Evolutionary conservation across 2,797 vertebrate species (phyloP).

Genomic region (Poecile montanus): DNA sequence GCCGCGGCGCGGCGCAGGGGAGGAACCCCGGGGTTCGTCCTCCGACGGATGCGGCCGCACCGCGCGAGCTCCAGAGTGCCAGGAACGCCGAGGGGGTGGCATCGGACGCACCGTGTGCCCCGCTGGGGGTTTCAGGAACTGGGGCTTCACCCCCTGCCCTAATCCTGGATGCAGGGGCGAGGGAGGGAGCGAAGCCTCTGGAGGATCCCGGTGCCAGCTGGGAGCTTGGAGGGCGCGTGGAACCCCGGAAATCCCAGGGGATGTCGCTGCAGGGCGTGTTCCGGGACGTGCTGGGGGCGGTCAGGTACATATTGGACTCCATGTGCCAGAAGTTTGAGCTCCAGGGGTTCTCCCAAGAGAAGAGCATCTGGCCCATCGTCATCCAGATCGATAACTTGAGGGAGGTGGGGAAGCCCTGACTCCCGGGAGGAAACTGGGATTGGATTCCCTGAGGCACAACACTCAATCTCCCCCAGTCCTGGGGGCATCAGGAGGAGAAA

Average conservation of each 20-base stretch:
- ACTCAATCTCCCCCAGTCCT: rapidly evolving
- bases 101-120: rapidly evolving
- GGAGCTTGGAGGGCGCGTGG: rapidly evolving
- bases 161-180: rapidly evolving
- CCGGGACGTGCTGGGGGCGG: rapidly evolving
- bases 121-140: rapidly evolving
- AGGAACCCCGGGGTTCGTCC: rapidly evolving
- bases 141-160: rapidly evolving
- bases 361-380: not conserved
- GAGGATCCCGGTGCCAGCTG: rapidly evolving
- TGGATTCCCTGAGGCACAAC: too few relatives aligned
- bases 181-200: not conserved
- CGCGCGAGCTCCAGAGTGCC: rapidly evolving
- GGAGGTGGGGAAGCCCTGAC: rapidly evolving
- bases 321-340: not conserved
- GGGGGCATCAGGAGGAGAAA: too few relatives aligned
- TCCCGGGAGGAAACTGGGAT: rapidly evolving
- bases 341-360: rapidly evolving
- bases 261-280: rapidly evolving
- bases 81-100: rapidly evolving
- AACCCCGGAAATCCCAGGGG: rapidly evolving
- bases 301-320: not conserved
- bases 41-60: rapidly evolving
- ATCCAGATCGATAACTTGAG: not conserved
- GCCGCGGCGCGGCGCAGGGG: rapidly evolving